A percentile compares a stretch with the other conserved stretches of the same genome.
phyloP scores from a whole-genome alignment of 2,888 invertebrate species.

The Piscicola geometra region DNA sequence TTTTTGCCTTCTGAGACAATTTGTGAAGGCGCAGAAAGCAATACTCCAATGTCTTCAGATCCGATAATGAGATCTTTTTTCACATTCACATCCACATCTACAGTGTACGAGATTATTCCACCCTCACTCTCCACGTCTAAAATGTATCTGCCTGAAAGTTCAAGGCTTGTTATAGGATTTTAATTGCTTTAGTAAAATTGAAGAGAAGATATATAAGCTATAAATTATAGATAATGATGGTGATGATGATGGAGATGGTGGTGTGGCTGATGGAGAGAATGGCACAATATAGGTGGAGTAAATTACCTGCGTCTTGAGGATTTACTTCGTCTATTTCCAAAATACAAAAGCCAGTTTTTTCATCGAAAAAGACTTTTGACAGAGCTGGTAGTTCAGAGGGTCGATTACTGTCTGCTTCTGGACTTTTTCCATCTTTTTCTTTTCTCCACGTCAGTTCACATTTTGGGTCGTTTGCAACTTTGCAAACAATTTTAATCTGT shows the following conservation, averaged over 20 bases:
- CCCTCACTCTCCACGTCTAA: constrained; percentile 46
- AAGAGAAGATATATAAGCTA: too few species aligned
- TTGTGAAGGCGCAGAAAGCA: neutral
- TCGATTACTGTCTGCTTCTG: neutral
- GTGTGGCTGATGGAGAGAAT: too few species aligned
- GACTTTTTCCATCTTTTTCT: neutral
- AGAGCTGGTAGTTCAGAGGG: neutral
- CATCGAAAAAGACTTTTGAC: neutral
- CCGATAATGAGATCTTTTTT: neutral
- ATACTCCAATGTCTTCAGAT: neutral
- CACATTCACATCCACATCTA: constrained; percentile 31
- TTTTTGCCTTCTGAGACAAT: neutral
- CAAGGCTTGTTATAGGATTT: too few species aligned
- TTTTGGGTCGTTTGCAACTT: constrained; percentile 12
- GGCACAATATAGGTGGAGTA: too few species aligned
- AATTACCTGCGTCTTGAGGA: constrained; percentile 42
- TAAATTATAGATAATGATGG: too few species aligned
- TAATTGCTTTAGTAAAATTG: too few species aligned
- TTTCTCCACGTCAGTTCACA: constrained; percentile 11
- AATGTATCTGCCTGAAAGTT: constrained; percentile 48
- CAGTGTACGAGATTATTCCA: constrained; percentile 39
- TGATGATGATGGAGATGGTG: too few species aligned
- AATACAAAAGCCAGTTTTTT: constrained; percentile 21
- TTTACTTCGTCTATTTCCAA: constrained; percentile 30
- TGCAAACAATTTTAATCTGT: constrained; percentile 29